Evolutionary conservation across 2,797 vertebrate genomes (phyloP).

Genomic region (Thunnus albacares): DNA sequence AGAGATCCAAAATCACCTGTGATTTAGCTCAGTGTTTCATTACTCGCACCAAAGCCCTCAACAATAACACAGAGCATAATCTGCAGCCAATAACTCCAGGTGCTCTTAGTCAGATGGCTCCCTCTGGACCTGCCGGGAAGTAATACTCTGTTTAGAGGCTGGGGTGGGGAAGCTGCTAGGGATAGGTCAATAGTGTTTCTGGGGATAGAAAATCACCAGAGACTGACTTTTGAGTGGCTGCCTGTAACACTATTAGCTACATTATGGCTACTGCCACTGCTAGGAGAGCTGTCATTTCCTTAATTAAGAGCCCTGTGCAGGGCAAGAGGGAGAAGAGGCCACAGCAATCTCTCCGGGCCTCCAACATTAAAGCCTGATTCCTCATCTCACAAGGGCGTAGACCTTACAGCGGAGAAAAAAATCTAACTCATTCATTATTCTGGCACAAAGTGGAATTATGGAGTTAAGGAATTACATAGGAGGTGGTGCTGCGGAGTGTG

Average conservation of each 20-base stretch:
- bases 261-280: conserved; percentile 69
- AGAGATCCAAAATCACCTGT: conserved; percentile 69
- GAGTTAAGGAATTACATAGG: conserved; percentile 84
- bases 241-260: conserved; percentile 80
- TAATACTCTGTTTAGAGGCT: conserved; percentile 81
- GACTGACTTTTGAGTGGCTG: conserved; percentile 76
- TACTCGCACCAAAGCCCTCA: conserved; percentile 80
- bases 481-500: conserved; percentile 81
- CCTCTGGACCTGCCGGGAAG: conserved; percentile 71
- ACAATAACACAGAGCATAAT: conserved; percentile 84
- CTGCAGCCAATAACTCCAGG: conserved; percentile 84
- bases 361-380: conserved; percentile 69
- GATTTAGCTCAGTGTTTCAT: conserved; percentile 80
- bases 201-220: conserved; percentile 76
- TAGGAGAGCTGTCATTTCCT: conserved; percentile 80
- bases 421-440: conserved; percentile 91
- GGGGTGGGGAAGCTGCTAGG: conserved; percentile 69
- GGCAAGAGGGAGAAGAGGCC: conserved; percentile 67
- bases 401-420: conserved; percentile 70
- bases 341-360: conserved; percentile 60
- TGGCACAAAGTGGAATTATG: conserved; percentile 88
- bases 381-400: conserved; percentile 51
- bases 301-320: conserved; percentile 80
- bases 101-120: conserved; percentile 83
- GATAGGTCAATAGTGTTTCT: conserved; percentile 80